These are phyloP conservation scores for Acanthochromis polyacanthus DNA, from an alignment of 2,113 vertebrate genomes.

Conservation along the genomic window DNA sequence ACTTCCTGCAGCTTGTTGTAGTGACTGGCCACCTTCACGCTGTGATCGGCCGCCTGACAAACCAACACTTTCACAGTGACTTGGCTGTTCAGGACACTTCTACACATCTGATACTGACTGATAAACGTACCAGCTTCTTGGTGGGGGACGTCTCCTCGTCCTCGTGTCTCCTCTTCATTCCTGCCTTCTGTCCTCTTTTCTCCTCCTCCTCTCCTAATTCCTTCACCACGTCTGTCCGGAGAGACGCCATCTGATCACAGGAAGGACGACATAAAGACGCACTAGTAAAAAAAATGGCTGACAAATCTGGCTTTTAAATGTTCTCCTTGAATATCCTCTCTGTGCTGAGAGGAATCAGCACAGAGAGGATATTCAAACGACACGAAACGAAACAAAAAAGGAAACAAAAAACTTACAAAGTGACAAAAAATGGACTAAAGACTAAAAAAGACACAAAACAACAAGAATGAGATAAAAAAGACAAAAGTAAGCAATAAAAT, in stretches of 20 bases:
- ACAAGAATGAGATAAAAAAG: no score
- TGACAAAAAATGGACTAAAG: no score
- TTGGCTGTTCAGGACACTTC: neutral
- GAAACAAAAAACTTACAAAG: no score
- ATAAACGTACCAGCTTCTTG: conserved; percentile 69
- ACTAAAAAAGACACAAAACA: no score
- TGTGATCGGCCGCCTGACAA: conserved; percentile 79
- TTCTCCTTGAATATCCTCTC: neutral
- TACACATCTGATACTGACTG: neutral
- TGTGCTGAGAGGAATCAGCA: no score
- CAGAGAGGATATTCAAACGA: no score
- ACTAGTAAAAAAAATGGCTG: neutral
- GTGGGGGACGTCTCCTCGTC: conserved; percentile 20
- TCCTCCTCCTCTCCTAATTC: neutral
- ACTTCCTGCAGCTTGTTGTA: conserved; percentile 95
- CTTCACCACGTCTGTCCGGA: neutral
- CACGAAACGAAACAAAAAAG: no score
- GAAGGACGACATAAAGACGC: neutral
- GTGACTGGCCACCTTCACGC: conserved; percentile 91
- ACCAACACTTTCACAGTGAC: neutral
- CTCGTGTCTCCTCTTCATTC: conserved; percentile 61
- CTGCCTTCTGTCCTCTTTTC: neutral
- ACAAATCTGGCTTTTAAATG: neutral
- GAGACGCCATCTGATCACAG: conserved; percentile 28
- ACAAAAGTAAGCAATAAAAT: no score